Evolutionary conservation across 2,888 invertebrate genomes (phyloP).

Genomic region (Chromoteleia sp.): DNA sequence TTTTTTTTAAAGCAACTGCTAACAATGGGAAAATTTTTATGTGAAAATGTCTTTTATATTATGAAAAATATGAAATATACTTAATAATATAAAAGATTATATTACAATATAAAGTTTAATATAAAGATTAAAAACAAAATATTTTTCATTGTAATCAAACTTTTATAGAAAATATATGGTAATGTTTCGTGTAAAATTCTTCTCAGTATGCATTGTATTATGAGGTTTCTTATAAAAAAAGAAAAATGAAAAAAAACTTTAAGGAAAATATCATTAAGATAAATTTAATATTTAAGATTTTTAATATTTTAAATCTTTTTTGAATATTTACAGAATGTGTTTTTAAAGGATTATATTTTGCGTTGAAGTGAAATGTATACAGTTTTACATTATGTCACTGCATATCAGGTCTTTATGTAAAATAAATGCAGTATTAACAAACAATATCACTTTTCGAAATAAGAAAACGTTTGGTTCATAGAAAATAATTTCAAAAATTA

Average conservation of each 20-base stretch:
- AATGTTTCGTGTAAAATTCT: neutral
- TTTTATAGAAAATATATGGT: neutral
- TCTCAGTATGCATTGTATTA: neutral
- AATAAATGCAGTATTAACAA: slow-evolving; percentile 21
- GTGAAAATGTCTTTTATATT: neutral
- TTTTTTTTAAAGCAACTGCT: neutral
- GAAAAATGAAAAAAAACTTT: no score
- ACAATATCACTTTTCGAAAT: neutral
- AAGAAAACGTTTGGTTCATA: neutral
- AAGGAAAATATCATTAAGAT: no score
- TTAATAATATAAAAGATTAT: neutral
- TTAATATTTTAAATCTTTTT: neutral
- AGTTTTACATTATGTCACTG: neutral
- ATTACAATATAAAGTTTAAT: no score
- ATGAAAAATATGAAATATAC: slow-evolving; percentile 2
- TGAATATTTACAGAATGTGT: neutral
- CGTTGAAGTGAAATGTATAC: neutral
- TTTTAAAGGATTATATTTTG: neutral
- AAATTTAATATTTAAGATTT: neutral
- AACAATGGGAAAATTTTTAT: neutral
- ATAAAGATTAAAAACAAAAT: no score
- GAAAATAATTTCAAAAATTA: slow-evolving; percentile 1
- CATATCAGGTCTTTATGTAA: slow-evolving; percentile 9
- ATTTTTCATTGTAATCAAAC: no score
- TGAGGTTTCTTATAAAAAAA: neutral